Conservation (phyloP, 2,113 vertebrate species). For the Corapipo altera region DNA sequence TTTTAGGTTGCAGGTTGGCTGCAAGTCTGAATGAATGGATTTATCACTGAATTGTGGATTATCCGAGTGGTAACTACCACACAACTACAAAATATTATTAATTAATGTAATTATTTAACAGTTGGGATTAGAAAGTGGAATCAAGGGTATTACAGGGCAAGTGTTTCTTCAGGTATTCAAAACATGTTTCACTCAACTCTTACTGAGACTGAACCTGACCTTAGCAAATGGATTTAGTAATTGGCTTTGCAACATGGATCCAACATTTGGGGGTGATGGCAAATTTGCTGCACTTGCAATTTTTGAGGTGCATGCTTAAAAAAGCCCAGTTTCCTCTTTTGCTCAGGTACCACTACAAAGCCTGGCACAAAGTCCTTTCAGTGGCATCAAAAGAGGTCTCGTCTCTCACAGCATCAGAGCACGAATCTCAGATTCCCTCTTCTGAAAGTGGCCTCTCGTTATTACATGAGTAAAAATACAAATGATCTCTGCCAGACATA, state of each 20-base stretch:
- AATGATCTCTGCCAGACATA: background rate
- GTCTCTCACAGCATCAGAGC: background rate
- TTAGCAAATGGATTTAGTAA: background rate
- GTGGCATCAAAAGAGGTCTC: background rate
- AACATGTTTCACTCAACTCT: background rate
- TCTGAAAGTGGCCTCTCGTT: constrained; percentile 28
- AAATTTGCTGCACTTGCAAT: background rate
- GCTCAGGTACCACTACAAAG: background rate
- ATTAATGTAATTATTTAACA: background rate
- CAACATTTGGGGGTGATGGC: background rate
- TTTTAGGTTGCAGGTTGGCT: background rate
- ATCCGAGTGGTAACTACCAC: background rate
- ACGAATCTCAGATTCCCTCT: constrained; percentile 20
- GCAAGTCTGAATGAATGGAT: background rate
- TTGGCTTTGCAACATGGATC: background rate
- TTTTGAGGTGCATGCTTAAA: background rate
- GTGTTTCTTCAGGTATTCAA: background rate
- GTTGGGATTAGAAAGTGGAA: background rate
- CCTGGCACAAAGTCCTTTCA: background rate
- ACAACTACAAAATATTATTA: background rate
- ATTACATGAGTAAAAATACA: constrained; percentile 17
- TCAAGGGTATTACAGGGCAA: background rate
- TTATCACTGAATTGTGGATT: background rate
- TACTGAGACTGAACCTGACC: background rate
- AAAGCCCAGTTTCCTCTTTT: background rate